A percentile compares a stretch with the other conserved stretches of the same genome.
These are phyloP conservation scores for Embidobia sp. DNA, from an alignment of 2,888 invertebrate species.

Conservation along the genomic window DNA sequence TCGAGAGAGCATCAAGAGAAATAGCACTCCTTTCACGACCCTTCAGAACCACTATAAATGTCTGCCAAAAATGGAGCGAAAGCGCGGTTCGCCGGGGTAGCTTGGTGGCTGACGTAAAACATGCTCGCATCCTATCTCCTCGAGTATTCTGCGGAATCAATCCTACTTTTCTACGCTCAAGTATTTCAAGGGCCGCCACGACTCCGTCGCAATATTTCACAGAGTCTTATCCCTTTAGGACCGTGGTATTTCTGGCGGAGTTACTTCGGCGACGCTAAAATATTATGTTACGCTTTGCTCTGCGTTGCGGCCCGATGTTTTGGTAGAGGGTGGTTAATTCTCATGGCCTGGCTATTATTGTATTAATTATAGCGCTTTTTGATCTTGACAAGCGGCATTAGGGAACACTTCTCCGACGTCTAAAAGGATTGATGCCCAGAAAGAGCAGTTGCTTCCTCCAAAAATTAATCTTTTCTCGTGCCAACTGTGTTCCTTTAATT, in stretches of 20 bases:
- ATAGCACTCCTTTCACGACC: slow-evolving; percentile 18
- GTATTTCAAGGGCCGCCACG: slow-evolving; percentile 20
- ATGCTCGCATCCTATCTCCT: slow-evolving; percentile 21
- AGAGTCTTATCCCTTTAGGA: slow-evolving; percentile 33
- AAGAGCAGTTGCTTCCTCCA: no score
- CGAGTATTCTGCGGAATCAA: slow-evolving; percentile 34
- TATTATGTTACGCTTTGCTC: no score
- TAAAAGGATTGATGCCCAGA: no score
- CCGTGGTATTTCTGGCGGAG: slow-evolving; percentile 8
- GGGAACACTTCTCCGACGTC: no score
- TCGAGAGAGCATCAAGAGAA: slow-evolving; percentile 12
- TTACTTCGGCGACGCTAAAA: slow-evolving; percentile 9
- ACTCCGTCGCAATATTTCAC: slow-evolving; percentile 31
- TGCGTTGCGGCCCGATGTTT: no score
- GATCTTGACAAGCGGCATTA: no score
- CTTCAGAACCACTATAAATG: slow-evolving; percentile 38
- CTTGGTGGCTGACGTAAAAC: slow-evolving; percentile 30
- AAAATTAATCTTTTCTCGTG: no score
- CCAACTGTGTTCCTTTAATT: no score
- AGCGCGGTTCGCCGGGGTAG: slow-evolving; percentile 30
- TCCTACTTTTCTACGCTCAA: slow-evolving; percentile 32
- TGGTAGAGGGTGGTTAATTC: no score
- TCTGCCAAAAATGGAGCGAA: slow-evolving; percentile 39
- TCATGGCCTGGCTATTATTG: no score
- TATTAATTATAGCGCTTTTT: no score